Evolutionary conservation across 1,140 invertebrate genomes (phyloP), one percentile per base, ranked within the genome.

Genomic region (Macrostomum lignano): DNA sequence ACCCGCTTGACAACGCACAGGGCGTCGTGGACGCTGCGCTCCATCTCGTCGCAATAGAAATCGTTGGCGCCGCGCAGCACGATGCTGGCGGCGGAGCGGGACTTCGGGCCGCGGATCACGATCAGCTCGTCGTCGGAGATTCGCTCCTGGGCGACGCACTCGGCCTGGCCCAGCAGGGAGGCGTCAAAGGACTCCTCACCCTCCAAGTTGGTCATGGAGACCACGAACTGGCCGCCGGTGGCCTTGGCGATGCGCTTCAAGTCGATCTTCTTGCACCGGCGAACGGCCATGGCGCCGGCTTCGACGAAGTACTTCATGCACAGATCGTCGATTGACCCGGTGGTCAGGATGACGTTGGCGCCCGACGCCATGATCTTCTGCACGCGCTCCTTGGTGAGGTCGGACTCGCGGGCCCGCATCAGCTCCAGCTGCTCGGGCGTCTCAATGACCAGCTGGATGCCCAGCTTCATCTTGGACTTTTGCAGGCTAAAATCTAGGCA

Each of bases 11-110:
- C 79, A 4, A 86, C 86, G 48, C 82, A 93, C 3, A 98, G 62
- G 9, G 88, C 72, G 62, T 98, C 91, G 55, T 98, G 86, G 15
- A 96, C 62, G 0, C 84, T 93, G 17, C 91, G 68, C 62, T 99
- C 91, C 84, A 98, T 96, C 65, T 98, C 91, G 58, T 98, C 91
- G 45, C 82, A 79, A 61, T 93, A 94, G 48, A 74, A 88, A 61
- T 98, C 88, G 46, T 93, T 98, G 9, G 91, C 82, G 33, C 88
- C 91, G 39, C 91, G 71, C 11, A 96, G 64, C 51, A 93, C 82
- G 15, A 93, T 74, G 1, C 81, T 91, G 26, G 74, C 74, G 5
- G 86, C 82, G 33, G 79, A 79, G 24, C 78, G 67, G 21, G 73
- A 71, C 52, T 75, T 75, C 0, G 81, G 73, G 19, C 81, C 82